These are phyloP conservation scores for Sebastes nivosus DNA, from an alignment of 2,797 vertebrate genomes.

Conservation along the genomic window DNA sequence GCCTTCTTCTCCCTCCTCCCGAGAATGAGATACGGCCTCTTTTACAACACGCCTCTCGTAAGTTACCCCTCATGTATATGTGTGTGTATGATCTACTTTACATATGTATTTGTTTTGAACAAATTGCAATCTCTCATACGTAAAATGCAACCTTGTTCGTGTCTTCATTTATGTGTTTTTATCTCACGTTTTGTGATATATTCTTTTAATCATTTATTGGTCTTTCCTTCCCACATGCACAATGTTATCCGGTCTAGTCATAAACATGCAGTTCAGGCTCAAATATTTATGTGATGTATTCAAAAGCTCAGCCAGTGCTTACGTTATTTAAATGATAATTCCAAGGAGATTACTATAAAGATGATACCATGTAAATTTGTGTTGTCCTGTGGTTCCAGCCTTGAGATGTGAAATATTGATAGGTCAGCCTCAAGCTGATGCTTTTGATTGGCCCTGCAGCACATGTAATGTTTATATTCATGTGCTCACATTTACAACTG, in stretches of 20 bases:
- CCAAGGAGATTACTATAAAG: slow-evolving; percentile 64
- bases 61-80: slow-evolving; percentile 55
- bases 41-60: slow-evolving; percentile 97
- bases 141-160: not conserved
- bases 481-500: slow-evolving; percentile 51
- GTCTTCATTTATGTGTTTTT: not conserved
- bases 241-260: slow-evolving; percentile 5
- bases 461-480: slow-evolving; percentile 68
- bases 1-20: slow-evolving; percentile 93
- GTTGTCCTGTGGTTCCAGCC: slow-evolving; percentile 44
- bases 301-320: slow-evolving; percentile 34
- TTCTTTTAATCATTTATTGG: not conserved
- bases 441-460: slow-evolving; percentile 53
- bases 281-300: slow-evolving; percentile 64
- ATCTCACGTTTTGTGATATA: not conserved
- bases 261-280: slow-evolving; percentile 45
- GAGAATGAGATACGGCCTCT: slow-evolving; percentile 96
- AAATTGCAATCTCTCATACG: not conserved
- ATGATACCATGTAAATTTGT: slow-evolving; percentile 63
- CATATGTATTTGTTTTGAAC: not conserved
- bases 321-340: slow-evolving; percentile 78
- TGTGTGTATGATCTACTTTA: not conserved
- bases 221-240: not conserved
- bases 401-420: slow-evolving; percentile 76
- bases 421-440: slow-evolving; percentile 61